Percentiles rank a stretch among this genome's conserved stretches.
phyloP scores from a whole-genome alignment of 2,888 invertebrate species.

The Unio delphinus region DNA sequence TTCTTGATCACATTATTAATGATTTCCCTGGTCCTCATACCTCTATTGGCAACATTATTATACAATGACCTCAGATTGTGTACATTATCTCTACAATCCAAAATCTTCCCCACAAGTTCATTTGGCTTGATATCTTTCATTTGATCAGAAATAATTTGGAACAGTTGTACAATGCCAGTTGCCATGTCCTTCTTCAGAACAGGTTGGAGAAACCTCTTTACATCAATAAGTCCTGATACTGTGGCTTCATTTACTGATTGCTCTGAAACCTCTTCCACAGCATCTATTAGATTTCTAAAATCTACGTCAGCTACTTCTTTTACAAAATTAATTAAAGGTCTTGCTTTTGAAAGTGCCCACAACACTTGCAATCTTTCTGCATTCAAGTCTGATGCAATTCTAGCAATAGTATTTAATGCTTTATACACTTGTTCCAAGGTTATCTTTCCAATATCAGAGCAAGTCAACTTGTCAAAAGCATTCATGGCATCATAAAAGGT shows the following conservation, averaged over 20 bases:
- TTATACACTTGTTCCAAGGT: background rate
- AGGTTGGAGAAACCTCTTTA: constrained; percentile 34
- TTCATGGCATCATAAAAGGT: constrained; percentile 13
- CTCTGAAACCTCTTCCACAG: constrained; percentile 49
- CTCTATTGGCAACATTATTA: constrained; percentile 44
- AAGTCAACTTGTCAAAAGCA: constrained; percentile 13
- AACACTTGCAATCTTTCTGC: constrained; percentile 5
- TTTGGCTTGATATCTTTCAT: constrained; percentile 8
- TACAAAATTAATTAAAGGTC: constrained; percentile 30
- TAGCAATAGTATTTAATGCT: constrained; percentile 10
- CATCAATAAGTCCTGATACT: constrained; percentile 40
- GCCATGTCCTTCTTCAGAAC: constrained; percentile 13
- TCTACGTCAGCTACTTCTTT: constrained; percentile 36
- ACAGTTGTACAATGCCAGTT: background rate
- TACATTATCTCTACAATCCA: constrained; percentile 30
- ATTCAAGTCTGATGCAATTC: too few species aligned
- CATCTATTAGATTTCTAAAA: constrained; percentile 45
- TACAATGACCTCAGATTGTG: constrained; percentile 41
- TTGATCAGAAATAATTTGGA: constrained; percentile 10
- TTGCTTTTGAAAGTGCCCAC: constrained; percentile 13
- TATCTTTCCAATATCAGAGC: constrained; percentile 3
- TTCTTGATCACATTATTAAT: constrained; percentile 27
- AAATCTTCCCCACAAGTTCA: constrained; percentile 27
- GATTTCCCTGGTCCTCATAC: constrained; percentile 38
- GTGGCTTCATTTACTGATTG: constrained; percentile 43